Conservation (phyloP, 2,797 vertebrate genomes). For the Luscinia megarhynchos region DNA sequence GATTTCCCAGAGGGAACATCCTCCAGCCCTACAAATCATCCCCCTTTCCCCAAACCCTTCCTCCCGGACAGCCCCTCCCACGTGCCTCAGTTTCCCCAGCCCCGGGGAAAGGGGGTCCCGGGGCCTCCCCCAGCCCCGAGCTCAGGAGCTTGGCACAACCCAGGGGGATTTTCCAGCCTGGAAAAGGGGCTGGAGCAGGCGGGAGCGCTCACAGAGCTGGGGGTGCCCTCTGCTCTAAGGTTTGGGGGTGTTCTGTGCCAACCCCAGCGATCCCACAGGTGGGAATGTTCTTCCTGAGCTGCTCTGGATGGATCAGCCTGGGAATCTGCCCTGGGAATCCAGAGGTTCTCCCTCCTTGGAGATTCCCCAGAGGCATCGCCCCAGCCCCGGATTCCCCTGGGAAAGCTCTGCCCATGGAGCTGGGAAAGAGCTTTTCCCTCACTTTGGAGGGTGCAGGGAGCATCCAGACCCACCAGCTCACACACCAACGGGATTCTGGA, state of each 20-base stretch:
- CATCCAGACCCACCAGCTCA: background rate
- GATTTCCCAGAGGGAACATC: background rate
- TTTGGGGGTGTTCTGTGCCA: background rate
- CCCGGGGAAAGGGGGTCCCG: too few species aligned
- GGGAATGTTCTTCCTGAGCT: background rate
- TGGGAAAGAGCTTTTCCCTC: background rate
- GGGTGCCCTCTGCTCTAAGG: background rate
- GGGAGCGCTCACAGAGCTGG: background rate
- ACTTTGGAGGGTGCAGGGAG: background rate
- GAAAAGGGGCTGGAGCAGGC: background rate
- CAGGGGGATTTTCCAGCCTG: background rate
- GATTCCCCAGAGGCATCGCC: accelerated
- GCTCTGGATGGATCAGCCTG: background rate
- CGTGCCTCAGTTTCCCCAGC: background rate
- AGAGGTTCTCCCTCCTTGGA: accelerated
- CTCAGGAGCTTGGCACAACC: too few species aligned
- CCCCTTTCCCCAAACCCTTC: background rate
- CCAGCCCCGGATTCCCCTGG: accelerated
- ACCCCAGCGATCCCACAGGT: accelerated
- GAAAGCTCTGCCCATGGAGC: background rate
- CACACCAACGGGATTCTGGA: background rate
- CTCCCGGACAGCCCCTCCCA: accelerated
- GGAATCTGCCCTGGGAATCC: background rate
- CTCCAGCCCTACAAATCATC: background rate
- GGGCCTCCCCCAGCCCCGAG: accelerated